Conservation (phyloP, 2,113 vertebrate genomes). For the Sorex araneus region DNA sequence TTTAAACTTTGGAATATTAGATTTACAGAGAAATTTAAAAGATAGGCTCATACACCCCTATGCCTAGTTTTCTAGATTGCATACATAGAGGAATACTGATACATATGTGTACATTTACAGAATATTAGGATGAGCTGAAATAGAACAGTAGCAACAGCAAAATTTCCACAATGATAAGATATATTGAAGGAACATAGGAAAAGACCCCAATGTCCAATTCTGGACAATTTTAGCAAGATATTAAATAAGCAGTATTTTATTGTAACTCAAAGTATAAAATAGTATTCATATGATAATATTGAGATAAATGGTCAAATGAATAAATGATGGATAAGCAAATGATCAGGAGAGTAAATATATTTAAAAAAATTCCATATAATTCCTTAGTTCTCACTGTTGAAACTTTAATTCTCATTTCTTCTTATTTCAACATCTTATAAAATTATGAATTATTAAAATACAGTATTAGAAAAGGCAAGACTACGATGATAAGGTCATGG, state of each 20-base stretch:
- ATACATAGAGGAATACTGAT: neutral
- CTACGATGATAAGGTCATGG: neutral
- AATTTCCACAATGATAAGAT: too few relatives aligned
- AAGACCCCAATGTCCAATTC: too few relatives aligned
- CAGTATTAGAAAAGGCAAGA: slow-evolving; percentile 15
- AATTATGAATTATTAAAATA: slow-evolving; percentile 34
- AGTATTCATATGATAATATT: neutral
- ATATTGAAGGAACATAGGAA: neutral
- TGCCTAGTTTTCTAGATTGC: neutral
- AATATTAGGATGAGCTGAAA: neutral
- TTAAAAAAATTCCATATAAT: neutral
- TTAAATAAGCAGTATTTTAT: neutral
- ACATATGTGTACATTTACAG: neutral
- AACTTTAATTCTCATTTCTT: slow-evolving; percentile 15
- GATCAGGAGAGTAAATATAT: neutral
- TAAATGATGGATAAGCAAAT: neutral
- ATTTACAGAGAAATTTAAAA: neutral
- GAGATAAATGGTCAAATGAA: neutral
- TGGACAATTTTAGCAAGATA: neutral
- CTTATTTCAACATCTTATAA: slow-evolving; percentile 42
- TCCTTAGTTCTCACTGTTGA: neutral
- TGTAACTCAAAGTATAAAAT: neutral
- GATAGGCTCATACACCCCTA: neutral
- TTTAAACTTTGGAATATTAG: slow-evolving; percentile 28
- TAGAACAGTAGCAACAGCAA: too few relatives aligned